A percentile compares a stretch with the other conserved stretches of the same genome.
These are phyloP conservation scores for Brienomyrus longianalis DNA, from an alignment of 2,113 vertebrate genomes.

Conservation along the genomic window DNA sequence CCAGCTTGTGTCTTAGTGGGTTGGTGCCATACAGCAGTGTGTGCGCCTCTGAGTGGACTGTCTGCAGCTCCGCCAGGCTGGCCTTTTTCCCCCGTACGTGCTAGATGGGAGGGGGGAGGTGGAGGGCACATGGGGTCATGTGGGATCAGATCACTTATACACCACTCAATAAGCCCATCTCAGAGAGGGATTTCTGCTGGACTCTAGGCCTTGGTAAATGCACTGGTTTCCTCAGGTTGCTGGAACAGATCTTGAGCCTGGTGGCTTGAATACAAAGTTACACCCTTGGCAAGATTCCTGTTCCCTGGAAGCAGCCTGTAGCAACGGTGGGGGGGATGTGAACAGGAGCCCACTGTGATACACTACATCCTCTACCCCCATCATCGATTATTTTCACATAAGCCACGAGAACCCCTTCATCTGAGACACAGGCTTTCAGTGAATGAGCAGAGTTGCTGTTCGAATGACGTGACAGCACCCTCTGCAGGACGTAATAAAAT, in stretches of 20 bases:
- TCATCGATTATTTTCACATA: not conserved
- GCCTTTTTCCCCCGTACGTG: constrained; percentile 92
- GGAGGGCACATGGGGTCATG: not conserved
- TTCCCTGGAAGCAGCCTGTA: not conserved
- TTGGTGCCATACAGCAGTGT: constrained; percentile 92
- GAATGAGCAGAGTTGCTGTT: not conserved
- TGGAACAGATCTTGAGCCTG: not conserved
- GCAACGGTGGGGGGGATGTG: not conserved
- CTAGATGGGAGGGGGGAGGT: constrained; percentile 44
- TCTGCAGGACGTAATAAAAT: constrained; percentile 36
- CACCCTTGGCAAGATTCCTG: not conserved
- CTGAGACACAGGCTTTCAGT: not conserved
- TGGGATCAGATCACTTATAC: not conserved
- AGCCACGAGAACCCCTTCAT: not conserved
- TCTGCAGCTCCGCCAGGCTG: constrained; percentile 88
- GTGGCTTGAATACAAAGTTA: not conserved
- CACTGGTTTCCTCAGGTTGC: not conserved
- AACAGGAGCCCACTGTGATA: not conserved
- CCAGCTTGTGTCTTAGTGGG: constrained; percentile 89
- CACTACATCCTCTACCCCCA: not conserved
- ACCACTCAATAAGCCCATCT: not conserved
- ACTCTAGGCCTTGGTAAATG: not conserved
- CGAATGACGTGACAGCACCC: constrained; percentile 40
- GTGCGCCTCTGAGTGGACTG: constrained; percentile 86
- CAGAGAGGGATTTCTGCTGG: not conserved